These are phyloP conservation scores for Aphidius ervi DNA, from an alignment of 1,140 invertebrate species.

Conservation along the genomic window DNA sequence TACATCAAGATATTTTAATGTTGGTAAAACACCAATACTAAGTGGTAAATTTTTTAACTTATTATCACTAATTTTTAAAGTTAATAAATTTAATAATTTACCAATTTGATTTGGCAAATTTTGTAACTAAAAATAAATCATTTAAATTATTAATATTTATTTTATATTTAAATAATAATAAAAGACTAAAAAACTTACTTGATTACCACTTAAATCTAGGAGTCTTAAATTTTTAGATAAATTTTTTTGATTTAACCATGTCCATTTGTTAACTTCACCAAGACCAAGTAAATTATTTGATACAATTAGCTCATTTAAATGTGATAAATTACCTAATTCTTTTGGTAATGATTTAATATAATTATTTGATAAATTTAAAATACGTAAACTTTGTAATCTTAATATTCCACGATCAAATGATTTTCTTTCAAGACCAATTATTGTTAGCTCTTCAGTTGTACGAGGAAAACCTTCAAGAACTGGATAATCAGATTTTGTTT, in stretches of 20 bases:
- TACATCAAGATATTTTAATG: conserved; percentile 49
- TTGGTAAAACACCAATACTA: conserved; percentile 44
- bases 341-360: conserved; percentile 67
- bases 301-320: conserved; percentile 67
- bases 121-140: conserved; percentile 31
- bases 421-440: conserved; percentile 58
- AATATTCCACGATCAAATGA: conserved; percentile 67
- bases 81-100: conserved; percentile 57
- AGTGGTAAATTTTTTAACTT: conserved; percentile 43
- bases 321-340: conserved; percentile 64
- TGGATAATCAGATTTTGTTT: conserved; percentile 62
- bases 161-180: no score
- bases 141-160: conserved; percentile 19
- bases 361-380: conserved; percentile 76
- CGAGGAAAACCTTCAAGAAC: conserved; percentile 63
- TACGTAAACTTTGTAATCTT: conserved; percentile 58
- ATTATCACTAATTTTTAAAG: conserved; percentile 57
- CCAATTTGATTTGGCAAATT: conserved; percentile 60
- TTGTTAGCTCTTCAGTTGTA: conserved; percentile 57
- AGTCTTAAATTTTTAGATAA: conserved; percentile 54
- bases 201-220: conserved; percentile 63
- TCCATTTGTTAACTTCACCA: conserved; percentile 56
- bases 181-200: conserved; percentile 40
- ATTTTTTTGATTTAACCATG: conserved; percentile 59
- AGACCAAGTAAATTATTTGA: conserved; percentile 66